Base-by-base conservation (phyloP, 2,888 invertebrate species). In the Catocala sponsa region DNA sequence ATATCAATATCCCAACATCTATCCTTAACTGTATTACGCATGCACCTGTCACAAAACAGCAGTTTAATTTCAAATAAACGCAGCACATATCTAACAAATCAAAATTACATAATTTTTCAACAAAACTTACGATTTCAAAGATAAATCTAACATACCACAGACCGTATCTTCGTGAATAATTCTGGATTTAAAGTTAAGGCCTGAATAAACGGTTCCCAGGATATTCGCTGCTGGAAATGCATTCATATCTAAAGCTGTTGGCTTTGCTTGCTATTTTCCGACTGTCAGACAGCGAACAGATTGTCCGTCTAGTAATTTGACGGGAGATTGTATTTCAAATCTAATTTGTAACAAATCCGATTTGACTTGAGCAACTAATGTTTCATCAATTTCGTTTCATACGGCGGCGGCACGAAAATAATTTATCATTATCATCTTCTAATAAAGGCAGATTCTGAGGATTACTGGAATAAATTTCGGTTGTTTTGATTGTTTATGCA, bases 201-300 rank as follows among this genome's bases (percentile, higher is more conserved):
- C 82, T 81, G 83, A 80, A 82, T 79, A 85, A 85, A 84, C 82
- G 78, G 63, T 81, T 71, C 63, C 57, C 59, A 63, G 63, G 69
- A 70, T 71, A 65, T 69, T 68, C 59, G 35, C 53, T 59, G 62
- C 64, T 76, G 64, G 62, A 80, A 84, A 74, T 80, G 80, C 82
- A 81, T 71, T 70, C 70, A 77, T 76, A 81, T 77, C 78, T 75
- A 70, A 72, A 74, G 67, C 72, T 53, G 59, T 49, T 65, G 63
- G 68, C 58, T 72, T 75, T 70, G 63, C 67, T 76, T 69, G 70
- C 64, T 56, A 63, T 63, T 52, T 75, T 76, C 59, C 10, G 32
- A 46, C 61, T 52, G 64, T 59, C 74, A 62, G 58, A 63, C 60
- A 12, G 53, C 12, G 25, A 63, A 55, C 48, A 54, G 63, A 63